These are phyloP conservation scores for Avahi laniger DNA, from an alignment of 2,797 vertebrate genomes.

Conservation along the genomic window DNA sequence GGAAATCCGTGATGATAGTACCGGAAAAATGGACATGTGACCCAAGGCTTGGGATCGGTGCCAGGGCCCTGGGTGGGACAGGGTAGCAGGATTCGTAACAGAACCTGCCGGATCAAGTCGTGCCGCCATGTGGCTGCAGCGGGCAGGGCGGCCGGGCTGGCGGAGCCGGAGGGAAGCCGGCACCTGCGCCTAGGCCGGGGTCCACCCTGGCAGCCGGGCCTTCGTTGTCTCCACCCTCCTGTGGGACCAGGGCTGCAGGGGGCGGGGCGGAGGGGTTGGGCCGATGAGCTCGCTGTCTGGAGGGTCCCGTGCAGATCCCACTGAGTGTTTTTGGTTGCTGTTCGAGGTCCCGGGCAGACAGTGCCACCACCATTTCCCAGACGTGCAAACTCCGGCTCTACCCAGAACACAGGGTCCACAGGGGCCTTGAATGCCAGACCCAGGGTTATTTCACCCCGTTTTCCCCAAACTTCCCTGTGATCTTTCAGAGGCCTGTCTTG, in stretches of 20 bases:
- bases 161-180: background rate
- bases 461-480: background rate
- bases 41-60: conserved; percentile 48
- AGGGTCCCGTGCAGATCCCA: background rate
- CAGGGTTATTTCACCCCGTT: accelerated
- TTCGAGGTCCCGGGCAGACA: accelerated
- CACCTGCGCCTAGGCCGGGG: background rate
- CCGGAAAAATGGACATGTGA: background rate
- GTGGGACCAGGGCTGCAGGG: accelerated
- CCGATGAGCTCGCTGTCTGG: accelerated
- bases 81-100: conserved; percentile 35
- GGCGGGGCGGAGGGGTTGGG: accelerated
- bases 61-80: conserved; percentile 58
- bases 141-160: background rate
- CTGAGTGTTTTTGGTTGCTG: accelerated
- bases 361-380: background rate
- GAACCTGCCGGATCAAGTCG: conserved; percentile 61
- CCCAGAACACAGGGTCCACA: accelerated
- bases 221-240: background rate
- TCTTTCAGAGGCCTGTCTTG: background rate
- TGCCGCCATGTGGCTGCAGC: background rate
- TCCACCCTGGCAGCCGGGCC: background rate
- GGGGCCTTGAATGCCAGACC: accelerated
- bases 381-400: accelerated
- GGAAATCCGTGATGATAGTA: background rate